Conservation (phyloP, 2,113 vertebrate species). For the Peromyscus californicus region DNA sequence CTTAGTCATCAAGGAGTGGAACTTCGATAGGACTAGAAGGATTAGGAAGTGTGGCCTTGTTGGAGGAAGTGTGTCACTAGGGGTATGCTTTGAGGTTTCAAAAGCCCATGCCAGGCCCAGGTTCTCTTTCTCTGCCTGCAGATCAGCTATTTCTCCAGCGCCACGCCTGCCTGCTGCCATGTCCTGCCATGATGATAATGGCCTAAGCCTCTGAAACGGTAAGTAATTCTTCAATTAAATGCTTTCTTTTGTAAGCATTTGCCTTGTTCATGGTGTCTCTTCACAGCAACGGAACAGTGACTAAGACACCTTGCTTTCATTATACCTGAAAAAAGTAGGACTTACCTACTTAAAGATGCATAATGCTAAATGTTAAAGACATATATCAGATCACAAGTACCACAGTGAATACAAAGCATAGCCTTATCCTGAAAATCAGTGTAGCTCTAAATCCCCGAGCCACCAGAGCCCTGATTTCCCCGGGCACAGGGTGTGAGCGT, state of each 20-base stretch:
- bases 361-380: constrained; percentile 24
- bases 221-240: not conserved
- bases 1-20: not conserved
- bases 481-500: not conserved
- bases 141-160: too few relatives aligned
- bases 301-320: not conserved
- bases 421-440: not conserved
- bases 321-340: not conserved
- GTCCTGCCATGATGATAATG: not conserved
- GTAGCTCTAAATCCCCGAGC: not conserved
- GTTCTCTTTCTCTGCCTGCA: not conserved
- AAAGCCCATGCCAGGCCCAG: not conserved
- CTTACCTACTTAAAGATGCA: not conserved
- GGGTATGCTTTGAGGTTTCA: not conserved
- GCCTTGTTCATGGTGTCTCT: not conserved
- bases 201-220: not conserved
- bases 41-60: not conserved
- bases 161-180: not conserved
- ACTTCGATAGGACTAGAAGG: not conserved
- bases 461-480: not conserved
- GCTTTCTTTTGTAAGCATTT: not conserved
- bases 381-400: not conserved
- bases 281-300: not conserved
- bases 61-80: not conserved
- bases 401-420: not conserved